A percentile compares a stretch with the other conserved stretches of the same genome.
Conservation (phyloP, 2,888 invertebrate species). For the Xestia ashworthii region DNA sequence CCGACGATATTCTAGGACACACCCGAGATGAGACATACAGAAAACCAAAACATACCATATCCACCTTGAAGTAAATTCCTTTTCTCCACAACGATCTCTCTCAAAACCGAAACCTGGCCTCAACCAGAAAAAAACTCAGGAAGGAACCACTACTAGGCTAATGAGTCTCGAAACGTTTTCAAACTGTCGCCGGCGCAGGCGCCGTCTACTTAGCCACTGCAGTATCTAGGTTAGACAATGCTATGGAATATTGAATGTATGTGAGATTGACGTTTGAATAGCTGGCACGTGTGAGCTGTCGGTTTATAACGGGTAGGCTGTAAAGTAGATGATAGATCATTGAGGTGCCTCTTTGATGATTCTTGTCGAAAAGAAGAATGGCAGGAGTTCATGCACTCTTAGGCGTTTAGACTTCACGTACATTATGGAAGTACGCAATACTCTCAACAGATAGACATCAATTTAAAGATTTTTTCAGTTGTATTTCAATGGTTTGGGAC, state of each 20-base stretch:
- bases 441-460: not conserved
- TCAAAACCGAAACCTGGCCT: not conserved
- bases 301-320: conserved; percentile 27
- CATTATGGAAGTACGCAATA: not conserved
- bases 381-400: not conserved
- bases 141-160: conserved; percentile 21
- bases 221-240: conserved; percentile 54
- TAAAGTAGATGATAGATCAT: conserved; percentile 5
- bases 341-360: conserved; percentile 1
- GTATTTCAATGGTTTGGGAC: not conserved
- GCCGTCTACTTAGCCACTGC: conserved; percentile 29
- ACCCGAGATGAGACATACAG: too few species aligned
- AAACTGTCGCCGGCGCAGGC: conserved; percentile 25
- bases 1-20: not conserved
- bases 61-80: not conserved
- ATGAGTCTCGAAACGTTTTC: conserved; percentile 33
- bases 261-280: conserved; percentile 60
- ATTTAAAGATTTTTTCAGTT: not conserved
- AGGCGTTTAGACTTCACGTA: not conserved
- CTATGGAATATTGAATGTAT: conserved; percentile 54
- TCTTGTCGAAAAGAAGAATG: not conserved
- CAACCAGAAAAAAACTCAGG: conserved; percentile 11
- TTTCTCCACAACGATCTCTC: not conserved
- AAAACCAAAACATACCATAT: not conserved
- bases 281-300: conserved; percentile 34